These are phyloP conservation scores for Antigone vipio DNA, from an alignment of 2,113 vertebrate genomes.

Conservation along the genomic window DNA sequence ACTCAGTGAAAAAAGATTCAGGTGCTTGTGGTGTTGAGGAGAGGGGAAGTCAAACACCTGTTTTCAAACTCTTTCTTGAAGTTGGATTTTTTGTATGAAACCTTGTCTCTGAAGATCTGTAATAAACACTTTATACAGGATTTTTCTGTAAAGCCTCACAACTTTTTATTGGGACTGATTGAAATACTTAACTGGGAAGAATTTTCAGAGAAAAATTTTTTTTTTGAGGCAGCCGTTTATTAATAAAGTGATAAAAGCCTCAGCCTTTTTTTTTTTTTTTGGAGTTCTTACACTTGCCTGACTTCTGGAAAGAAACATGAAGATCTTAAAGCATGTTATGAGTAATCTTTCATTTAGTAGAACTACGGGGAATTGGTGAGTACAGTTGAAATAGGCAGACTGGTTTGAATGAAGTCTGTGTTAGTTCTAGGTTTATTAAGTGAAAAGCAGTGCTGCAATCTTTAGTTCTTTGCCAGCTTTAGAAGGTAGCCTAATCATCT, in stretches of 20 bases:
- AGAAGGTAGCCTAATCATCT: neutral
- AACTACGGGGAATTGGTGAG: slow-evolving; percentile 54
- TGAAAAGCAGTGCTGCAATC: neutral
- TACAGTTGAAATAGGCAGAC: neutral
- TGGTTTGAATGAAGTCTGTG: neutral
- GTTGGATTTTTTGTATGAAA: neutral
- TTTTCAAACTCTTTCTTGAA: neutral
- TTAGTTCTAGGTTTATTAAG: neutral
- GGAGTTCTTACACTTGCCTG: neutral
- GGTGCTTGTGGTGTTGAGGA: neutral
- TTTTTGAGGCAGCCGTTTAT: neutral
- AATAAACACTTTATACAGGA: neutral
- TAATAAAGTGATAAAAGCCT: neutral
- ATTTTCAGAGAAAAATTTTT: neutral
- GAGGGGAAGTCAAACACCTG: neutral
- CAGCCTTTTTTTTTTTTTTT: neutral
- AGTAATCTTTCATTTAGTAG: neutral
- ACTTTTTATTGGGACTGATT: neutral
- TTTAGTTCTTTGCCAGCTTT: neutral
- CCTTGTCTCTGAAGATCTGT: neutral
- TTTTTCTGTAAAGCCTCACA: neutral
- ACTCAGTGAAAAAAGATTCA: neutral
- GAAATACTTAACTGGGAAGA: neutral
- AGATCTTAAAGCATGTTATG: neutral
- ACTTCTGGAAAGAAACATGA: neutral